phyloP scores from a whole-genome alignment of 1,140 invertebrate genomes.

The Drosophila oshimai region DNA sequence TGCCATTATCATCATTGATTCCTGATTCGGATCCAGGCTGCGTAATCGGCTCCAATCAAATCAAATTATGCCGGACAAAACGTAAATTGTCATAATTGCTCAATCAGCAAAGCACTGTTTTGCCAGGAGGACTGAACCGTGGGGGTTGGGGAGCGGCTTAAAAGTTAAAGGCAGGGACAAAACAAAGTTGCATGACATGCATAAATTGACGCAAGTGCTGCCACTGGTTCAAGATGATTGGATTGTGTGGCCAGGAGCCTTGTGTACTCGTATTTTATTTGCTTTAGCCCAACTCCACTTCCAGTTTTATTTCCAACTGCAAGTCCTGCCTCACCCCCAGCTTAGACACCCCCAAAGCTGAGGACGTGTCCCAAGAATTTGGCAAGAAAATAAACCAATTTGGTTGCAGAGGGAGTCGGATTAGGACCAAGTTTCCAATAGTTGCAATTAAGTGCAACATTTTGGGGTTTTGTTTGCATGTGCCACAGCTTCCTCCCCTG shows the following conservation, averaged over 20 bases:
- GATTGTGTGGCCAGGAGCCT: not conserved
- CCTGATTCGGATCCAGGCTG: not conserved
- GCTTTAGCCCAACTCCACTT: too few species aligned
- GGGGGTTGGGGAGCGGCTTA: too few species aligned
- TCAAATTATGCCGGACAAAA: constrained; percentile 34
- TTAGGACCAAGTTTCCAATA: constrained; percentile 53
- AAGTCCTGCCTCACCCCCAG: too few species aligned
- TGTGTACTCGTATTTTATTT: not conserved
- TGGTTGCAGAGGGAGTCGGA: constrained; percentile 18
- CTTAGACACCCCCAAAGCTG: not conserved
- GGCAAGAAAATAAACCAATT: constrained; percentile 70
- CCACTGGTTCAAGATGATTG: constrained; percentile 1
- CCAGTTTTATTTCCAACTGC: too few species aligned
- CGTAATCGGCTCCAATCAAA: constrained; percentile 12
- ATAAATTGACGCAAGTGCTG: constrained; percentile 35
- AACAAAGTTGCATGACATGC: constrained; percentile 16
- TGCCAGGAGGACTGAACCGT: not conserved
- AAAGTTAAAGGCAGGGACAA: not conserved
- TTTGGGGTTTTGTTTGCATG: constrained; percentile 65
- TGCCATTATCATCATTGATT: not conserved
- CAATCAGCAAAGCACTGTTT: constrained; percentile 18
- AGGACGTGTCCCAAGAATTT: constrained; percentile 35
- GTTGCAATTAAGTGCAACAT: constrained; percentile 73
- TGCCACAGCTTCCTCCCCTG: constrained; percentile 5
- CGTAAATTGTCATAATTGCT: constrained; percentile 54